Evolutionary conservation across 1,140 invertebrate genomes (phyloP).

Genomic region (Notospermus geniculatus): DNA sequence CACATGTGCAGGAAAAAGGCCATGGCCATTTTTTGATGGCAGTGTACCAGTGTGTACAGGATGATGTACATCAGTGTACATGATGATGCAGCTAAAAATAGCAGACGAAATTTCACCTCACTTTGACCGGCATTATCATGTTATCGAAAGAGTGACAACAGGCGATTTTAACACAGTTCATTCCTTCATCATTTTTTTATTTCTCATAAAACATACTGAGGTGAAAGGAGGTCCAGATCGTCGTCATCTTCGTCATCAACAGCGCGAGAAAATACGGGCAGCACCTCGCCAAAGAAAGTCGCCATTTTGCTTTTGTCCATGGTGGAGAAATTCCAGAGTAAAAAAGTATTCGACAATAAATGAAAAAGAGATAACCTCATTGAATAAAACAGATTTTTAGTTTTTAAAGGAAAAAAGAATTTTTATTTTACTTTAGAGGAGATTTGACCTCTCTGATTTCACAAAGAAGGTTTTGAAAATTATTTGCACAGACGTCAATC

Average conservation of each 20-base stretch:
- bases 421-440: too few species aligned
- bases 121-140: slow-evolving; percentile 9
- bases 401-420: too few species aligned
- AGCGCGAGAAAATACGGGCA: slow-evolving; percentile 42
- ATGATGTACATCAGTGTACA: neutral
- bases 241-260: slow-evolving; percentile 50
- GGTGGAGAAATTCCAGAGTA: too few species aligned
- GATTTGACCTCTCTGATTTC: too few species aligned
- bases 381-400: too few species aligned
- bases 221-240: slow-evolving; percentile 26
- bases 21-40: too few species aligned
- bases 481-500: too few species aligned
- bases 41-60: too few species aligned
- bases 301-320: slow-evolving; percentile 29
- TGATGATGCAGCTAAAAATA: neutral
- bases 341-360: too few species aligned
- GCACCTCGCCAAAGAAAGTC: slow-evolving; percentile 47
- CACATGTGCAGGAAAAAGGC: too few species aligned
- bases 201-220: slow-evolving; percentile 3
- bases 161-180: neutral
- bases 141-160: slow-evolving; percentile 12
- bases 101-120: slow-evolving; percentile 21
- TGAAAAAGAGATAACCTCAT: too few species aligned
- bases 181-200: neutral
- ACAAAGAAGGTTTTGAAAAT: too few species aligned